These are phyloP conservation scores for Ceyx melanurus DNA, from an alignment of 2,113 vertebrate species.

Conservation along the genomic window DNA sequence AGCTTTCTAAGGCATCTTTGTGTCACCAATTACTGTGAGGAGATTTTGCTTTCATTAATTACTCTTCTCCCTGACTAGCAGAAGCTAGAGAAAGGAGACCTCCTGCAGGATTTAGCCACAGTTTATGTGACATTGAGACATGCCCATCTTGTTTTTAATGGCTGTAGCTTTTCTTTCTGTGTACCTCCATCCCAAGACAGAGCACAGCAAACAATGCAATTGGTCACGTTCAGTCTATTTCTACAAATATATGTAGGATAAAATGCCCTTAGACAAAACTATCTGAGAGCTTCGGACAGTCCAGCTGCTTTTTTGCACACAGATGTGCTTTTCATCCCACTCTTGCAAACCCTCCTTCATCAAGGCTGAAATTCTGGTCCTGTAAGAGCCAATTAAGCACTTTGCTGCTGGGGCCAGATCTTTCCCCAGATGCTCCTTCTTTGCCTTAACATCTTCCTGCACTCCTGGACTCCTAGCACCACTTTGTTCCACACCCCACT, in stretches of 20 bases:
- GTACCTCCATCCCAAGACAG: background rate
- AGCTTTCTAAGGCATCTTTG: background rate
- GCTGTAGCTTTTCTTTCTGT: background rate
- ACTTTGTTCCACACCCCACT: background rate
- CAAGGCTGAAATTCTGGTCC: background rate
- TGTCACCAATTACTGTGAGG: background rate
- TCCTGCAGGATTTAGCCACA: background rate
- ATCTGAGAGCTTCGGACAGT: background rate
- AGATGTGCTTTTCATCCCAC: background rate
- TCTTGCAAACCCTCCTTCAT: background rate
- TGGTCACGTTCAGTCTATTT: background rate
- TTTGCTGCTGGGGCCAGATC: background rate
- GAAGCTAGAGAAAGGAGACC: background rate
- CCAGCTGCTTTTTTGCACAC: background rate
- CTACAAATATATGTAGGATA: background rate
- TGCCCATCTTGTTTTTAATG: background rate
- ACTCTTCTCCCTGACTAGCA: background rate
- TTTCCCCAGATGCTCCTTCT: constrained; percentile 33
- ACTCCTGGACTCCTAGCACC: background rate
- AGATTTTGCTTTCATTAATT: background rate
- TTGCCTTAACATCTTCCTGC: constrained; percentile 24
- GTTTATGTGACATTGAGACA: background rate
- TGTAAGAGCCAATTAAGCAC: background rate
- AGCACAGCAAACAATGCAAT: background rate
- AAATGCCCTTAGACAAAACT: background rate